Evolutionary conservation across 2,888 invertebrate genomes (phyloP), one percentile per base, ranked within the genome.

Genomic region (Tipula unca): DNA sequence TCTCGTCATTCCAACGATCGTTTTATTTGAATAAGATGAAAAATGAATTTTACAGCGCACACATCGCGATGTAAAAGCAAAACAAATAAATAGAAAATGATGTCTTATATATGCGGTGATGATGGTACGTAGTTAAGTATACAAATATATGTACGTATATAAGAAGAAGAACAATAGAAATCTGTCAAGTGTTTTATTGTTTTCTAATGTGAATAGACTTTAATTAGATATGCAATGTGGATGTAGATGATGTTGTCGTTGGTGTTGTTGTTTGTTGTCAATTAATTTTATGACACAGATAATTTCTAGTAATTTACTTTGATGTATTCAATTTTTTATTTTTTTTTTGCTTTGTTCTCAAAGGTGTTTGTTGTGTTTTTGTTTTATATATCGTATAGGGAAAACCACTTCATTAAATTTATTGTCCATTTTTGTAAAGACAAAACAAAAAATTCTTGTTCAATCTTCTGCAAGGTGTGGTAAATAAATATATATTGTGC

Each of bases 381-480:
- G 17, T 6, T 17, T 54, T 5, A 5, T 54, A 54, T 48, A 48
- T 17, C 17, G 17, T 54, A 17, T 54, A 54, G 69, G 69, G 69
- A 69, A 69, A 69, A 69, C 69, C 69, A 69, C 69, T 69, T 69
- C 69, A 69, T 69, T 69, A 69, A 69, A 69, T 69, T 69, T 69
- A 69, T 69, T 69, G 69, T 69, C 25, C 69, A 69, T 20, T 69
- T 69, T 69, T 20, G 69, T 69, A 69, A 69, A 39, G 17, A 69
- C 20, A 69, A 69, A 69, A 69, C 10, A 69, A 69, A 69, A 69
- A 69, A 69, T 1, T 69, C 20, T 69, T 25, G 69, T 69, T 69
- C 69, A 69, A 69, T 69, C 69, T 69, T 69, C 69, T 69, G 69
- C 69, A 69, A 69, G 69, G 69, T 69, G 69, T 69, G 69, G 69